Conservation (phyloP, 30 jellyfish, hydroid and myxozoan genomes). For the Chrysaora quinquecirrha region DNA sequence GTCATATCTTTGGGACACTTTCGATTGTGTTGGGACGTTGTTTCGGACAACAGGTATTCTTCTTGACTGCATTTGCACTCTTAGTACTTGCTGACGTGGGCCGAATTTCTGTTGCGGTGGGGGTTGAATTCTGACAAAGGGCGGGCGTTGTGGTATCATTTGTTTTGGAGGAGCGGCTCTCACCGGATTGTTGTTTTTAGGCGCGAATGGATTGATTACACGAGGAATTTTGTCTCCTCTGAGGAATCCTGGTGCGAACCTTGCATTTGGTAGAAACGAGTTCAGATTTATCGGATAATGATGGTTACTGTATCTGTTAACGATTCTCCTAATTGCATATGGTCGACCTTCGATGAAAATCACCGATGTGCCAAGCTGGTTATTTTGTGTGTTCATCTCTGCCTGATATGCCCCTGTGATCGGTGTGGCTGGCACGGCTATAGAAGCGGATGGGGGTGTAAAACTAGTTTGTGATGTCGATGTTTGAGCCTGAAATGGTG, state of each 20-base stretch:
- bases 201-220: neutral
- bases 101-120: neutral
- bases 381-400: conserved; percentile 26
- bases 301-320: conserved; percentile 53
- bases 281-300: conserved; percentile 6
- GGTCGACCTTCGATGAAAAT: conserved; percentile 62
- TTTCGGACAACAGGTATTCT: neutral
- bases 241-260: conserved; percentile 60
- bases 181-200: neutral
- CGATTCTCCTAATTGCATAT: conserved; percentile 62
- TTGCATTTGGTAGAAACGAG: conserved; percentile 54
- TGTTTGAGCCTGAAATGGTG: conserved; percentile 66
- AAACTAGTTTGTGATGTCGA: conserved; percentile 48
- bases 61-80: neutral
- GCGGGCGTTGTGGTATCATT: neutral
- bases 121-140: neutral
- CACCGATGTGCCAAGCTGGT: conserved; percentile 39
- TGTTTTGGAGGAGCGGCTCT: neutral
- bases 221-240: conserved; percentile 60
- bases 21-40: neutral
- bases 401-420: conserved; percentile 61
- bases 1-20: conserved; percentile 20
- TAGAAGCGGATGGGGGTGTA: conserved; percentile 33
- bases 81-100: neutral
- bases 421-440: conserved; percentile 40